Evolutionary conservation across 2,888 invertebrate species (phyloP), one percentile per base, ranked within the genome.

Genomic region (Itoplectis maculator): DNA sequence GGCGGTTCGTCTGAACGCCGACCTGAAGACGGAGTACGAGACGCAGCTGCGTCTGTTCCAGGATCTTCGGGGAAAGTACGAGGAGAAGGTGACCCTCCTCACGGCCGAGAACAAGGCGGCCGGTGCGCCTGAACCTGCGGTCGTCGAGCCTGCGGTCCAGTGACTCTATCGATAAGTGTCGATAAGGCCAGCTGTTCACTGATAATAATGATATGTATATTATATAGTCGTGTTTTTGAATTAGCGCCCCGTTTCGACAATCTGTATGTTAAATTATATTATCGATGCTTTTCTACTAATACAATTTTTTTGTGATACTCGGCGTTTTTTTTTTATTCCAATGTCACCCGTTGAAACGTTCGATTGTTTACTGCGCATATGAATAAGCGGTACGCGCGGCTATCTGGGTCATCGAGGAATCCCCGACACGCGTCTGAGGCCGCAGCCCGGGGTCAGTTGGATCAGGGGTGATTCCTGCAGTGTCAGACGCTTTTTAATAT

Each of bases 21-120:
- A 96, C 88, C 93, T 97, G 40, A 96, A 96, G 88, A 94, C 94
- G 77, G 97, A 97, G 92, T 97, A 97, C 88, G 96, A 96, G 89
- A 95, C 95, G 4, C 97, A 97, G 90, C 94, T 97, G 23, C 94
- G 94, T 49, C 94, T 97, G 69, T 97, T 97, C 89, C 93, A 95
- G 94, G 95, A 96, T 89, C 92, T 96, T 9, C 94, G 95, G 81
- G 93, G 93, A 51, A 95, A 95, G 63, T 96, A 96, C 88, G 96
- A 96, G 86, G 94, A 95, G 86, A 95, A 96, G 86, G 94, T 96
- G 0, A 91, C 93, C 51, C 93, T 95, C 0, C 87, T 95, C 13
- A 93, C 94, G 0, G 93, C 93, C 0, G 95, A 95, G 86, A 95
- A 95, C 85, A 88, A 87, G 20, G 87, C 88, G 3, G 85, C 82